Conservation (phyloP, 2,888 invertebrate genomes). For the Lingula anatina region DNA sequence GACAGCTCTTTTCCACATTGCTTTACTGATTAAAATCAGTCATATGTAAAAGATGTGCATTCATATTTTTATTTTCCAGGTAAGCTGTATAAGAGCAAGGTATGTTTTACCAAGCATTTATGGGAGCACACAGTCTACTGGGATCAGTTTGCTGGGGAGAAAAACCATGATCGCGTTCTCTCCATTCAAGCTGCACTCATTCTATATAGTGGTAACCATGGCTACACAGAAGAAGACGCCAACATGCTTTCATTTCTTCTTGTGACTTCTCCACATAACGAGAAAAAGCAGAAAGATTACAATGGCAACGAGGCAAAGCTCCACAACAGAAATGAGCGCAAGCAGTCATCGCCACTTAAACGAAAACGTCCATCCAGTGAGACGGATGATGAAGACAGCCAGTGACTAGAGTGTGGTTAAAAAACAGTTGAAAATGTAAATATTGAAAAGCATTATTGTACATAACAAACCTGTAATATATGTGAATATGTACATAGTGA, state of each 20-base stretch:
- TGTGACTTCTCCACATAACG: constrained; percentile 28
- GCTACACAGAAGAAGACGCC: constrained; percentile 8
- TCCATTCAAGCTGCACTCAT: constrained; percentile 46
- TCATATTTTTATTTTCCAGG: constrained; percentile 35
- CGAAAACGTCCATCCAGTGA: constrained; percentile 3
- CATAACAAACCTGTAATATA: no score
- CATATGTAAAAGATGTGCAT: no score
- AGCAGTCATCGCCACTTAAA: constrained; percentile 2
- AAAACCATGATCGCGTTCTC: constrained; percentile 43
- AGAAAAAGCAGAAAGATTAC: constrained; percentile 8
- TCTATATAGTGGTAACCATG: constrained; percentile 24
- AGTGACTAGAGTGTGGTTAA: not conserved
- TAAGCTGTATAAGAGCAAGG: constrained; percentile 45
- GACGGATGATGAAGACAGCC: not conserved
- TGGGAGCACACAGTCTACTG: constrained; percentile 48
- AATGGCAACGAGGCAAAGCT: constrained; percentile 2
- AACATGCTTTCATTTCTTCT: constrained; percentile 21
- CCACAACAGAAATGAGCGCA: not conserved
- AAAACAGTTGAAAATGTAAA: no score
- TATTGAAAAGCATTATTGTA: no score
- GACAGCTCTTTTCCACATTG: no score
- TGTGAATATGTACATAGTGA: no score
- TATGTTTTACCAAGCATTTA: constrained; percentile 43
- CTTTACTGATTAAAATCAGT: no score
- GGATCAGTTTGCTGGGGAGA: constrained; percentile 39